A percentile compares a stretch with the other conserved stretches of the same genome.
These are phyloP conservation scores for Leuciscus idus DNA, from an alignment of 2,113 vertebrate species.

Conservation along the genomic window DNA sequence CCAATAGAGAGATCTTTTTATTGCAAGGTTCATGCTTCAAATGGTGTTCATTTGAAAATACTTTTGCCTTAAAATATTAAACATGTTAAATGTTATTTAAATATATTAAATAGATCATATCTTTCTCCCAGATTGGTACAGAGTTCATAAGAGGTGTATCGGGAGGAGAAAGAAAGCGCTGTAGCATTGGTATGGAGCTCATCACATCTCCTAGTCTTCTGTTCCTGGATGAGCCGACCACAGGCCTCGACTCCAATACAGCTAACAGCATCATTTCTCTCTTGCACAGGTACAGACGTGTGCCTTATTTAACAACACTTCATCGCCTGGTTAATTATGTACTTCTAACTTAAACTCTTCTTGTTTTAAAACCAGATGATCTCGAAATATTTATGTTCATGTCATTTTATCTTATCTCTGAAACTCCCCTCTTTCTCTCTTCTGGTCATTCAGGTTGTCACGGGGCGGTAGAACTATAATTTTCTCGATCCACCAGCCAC, in stretches of 20 bases:
- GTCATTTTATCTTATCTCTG: not conserved
- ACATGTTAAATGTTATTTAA: not conserved
- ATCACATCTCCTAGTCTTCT: constrained; percentile 78
- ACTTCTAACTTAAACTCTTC: not conserved
- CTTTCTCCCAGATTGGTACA: constrained; percentile 74
- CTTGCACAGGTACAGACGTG: constrained; percentile 69
- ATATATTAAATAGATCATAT: not conserved
- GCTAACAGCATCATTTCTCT: constrained; percentile 78
- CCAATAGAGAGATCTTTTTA: not conserved
- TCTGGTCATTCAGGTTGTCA: constrained; percentile 68
- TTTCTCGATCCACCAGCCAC: constrained; percentile 83
- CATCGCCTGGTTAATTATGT: not conserved
- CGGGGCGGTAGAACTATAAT: constrained; percentile 77
- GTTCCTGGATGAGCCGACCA: constrained; percentile 83
- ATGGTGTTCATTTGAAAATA: not conserved
- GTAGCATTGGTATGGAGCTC: constrained; percentile 83
- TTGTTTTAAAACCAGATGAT: not conserved
- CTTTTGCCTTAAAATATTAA: not conserved
- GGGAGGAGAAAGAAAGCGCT: constrained; percentile 81
- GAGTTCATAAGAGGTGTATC: constrained; percentile 80
- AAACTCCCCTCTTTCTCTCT: not conserved
- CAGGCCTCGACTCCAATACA: constrained; percentile 81
- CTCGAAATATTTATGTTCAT: not conserved
- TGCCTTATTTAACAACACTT: not conserved
- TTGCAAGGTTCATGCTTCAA: not conserved